Evolutionary conservation across 2,888 invertebrate species (phyloP).

Genomic region (Listrodromus nycthemerus): DNA sequence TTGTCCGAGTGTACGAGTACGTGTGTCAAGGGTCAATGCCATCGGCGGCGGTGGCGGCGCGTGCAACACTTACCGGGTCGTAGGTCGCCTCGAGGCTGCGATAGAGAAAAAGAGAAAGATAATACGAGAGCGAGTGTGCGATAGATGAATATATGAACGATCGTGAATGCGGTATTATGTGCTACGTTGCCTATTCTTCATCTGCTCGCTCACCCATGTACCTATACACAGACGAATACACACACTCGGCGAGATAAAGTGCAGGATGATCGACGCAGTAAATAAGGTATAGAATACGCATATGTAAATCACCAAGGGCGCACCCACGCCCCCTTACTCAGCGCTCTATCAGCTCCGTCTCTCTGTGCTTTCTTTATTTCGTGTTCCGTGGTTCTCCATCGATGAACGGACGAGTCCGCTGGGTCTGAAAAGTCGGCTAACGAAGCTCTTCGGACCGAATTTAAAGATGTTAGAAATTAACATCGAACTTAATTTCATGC

Average conservation of each 20-base stretch:
- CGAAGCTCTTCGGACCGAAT: background rate
- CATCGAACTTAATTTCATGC: too few relatives aligned
- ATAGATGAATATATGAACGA: constrained; percentile 8
- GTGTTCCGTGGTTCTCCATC: constrained; percentile 23
- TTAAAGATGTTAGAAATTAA: too few relatives aligned
- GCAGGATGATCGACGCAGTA: constrained; percentile 82
- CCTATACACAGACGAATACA: constrained; percentile 67
- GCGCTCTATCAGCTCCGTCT: constrained; percentile 60
- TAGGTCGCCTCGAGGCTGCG: constrained; percentile 48
- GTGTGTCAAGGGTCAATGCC: constrained; percentile 63
- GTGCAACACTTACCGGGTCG: constrained; percentile 65
- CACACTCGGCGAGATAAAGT: constrained; percentile 75
- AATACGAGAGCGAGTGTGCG: constrained; percentile 29
- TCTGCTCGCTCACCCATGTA: constrained; percentile 64
- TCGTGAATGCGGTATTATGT: constrained; percentile 19
- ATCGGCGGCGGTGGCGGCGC: constrained; percentile 53
- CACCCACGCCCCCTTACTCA: constrained; percentile 82
- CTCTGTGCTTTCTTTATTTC: constrained; percentile 22
- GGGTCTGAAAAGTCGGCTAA: background rate
- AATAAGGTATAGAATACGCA: constrained; percentile 82
- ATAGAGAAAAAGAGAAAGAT: constrained; percentile 58
- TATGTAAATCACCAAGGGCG: constrained; percentile 84
- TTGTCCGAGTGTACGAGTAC: constrained; percentile 37
- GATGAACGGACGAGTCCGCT: background rate
- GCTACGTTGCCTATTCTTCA: constrained; percentile 32